Evolutionary conservation across 2,113 vertebrate genomes (phyloP).

Genomic region (Cnemophilus loriae): DNA sequence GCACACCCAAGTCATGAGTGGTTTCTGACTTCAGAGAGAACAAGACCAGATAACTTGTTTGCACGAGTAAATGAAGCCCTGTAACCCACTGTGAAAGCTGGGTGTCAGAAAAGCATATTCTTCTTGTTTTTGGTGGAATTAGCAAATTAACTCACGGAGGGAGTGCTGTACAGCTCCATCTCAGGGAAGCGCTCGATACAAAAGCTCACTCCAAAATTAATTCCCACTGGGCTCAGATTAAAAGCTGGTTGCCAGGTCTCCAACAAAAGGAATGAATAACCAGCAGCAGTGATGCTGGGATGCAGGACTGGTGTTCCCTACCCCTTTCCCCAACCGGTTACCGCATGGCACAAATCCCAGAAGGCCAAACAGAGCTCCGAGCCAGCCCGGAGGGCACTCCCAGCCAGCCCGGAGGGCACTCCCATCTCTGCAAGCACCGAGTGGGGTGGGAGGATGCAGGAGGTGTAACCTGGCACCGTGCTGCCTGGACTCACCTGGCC

Average conservation of each 20-base stretch:
- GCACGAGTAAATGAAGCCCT: background rate
- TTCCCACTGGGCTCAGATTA: background rate
- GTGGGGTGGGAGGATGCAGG: background rate
- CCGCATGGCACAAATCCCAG: background rate
- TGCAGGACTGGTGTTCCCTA: background rate
- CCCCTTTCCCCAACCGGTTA: background rate
- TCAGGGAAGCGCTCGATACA: background rate
- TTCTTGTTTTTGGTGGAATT: slow-evolving; percentile 11
- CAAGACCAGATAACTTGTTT: background rate
- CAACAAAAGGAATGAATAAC: background rate
- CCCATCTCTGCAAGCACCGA: background rate
- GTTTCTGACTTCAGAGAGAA: background rate
- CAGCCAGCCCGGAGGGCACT: too few relatives aligned
- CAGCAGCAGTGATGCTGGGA: background rate
- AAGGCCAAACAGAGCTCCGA: background rate
- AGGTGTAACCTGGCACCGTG: background rate
- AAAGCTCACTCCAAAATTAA: slow-evolving; percentile 29
- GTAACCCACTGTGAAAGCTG: background rate
- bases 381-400: background rate
- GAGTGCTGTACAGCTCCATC: background rate
- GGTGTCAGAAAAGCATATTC: background rate
- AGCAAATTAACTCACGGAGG: slow-evolving; percentile 24
- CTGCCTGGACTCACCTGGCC: background rate
- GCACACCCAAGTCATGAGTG: background rate
- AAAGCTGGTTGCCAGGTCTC: slow-evolving; percentile 31